Percentiles rank a stretch among this genome's conserved stretches.
phyloP scores from a whole-genome alignment of 2,113 vertebrate species.

The Anarrhichthys ocellatus region DNA sequence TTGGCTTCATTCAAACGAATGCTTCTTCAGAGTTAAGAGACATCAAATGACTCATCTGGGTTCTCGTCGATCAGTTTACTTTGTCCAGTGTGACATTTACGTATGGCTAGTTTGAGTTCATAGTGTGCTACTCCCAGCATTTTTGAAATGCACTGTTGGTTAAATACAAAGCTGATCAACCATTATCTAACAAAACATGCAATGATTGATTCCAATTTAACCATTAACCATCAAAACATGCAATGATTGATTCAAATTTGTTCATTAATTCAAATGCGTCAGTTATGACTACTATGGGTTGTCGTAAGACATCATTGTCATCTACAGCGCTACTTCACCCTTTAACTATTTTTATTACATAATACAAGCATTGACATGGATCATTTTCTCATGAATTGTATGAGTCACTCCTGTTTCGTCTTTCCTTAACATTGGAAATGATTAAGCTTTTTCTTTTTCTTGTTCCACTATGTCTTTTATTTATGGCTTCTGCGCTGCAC shows the following conservation, averaged over 20 bases:
- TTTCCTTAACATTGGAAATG: constrained; percentile 3
- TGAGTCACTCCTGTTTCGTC: constrained; percentile 1
- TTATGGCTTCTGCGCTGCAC: constrained; percentile 30
- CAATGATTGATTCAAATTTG: neutral
- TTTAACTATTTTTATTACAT: neutral
- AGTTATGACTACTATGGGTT: neutral
- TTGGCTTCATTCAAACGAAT: constrained; percentile 19
- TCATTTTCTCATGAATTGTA: neutral
- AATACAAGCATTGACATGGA: neutral
- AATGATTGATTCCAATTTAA: neutral
- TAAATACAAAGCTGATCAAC: neutral
- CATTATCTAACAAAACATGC: neutral
- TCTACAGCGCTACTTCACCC: neutral
- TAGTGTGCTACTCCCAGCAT: neutral
- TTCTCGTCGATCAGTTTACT: neutral
- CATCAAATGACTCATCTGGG: constrained; percentile 14
- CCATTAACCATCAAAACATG: neutral
- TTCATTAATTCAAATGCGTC: constrained; percentile 4
- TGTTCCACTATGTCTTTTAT: constrained; percentile 38
- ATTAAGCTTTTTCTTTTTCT: constrained; percentile 14
- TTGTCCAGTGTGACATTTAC: constrained; percentile 25
- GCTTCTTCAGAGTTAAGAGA: constrained; percentile 14
- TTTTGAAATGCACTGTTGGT: constrained; percentile 2
- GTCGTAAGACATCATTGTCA: constrained; percentile 13
- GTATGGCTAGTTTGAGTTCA: constrained; percentile 11